phyloP scores from a whole-genome alignment of 2,113 vertebrate genomes.

The Panurus biarmicus region DNA sequence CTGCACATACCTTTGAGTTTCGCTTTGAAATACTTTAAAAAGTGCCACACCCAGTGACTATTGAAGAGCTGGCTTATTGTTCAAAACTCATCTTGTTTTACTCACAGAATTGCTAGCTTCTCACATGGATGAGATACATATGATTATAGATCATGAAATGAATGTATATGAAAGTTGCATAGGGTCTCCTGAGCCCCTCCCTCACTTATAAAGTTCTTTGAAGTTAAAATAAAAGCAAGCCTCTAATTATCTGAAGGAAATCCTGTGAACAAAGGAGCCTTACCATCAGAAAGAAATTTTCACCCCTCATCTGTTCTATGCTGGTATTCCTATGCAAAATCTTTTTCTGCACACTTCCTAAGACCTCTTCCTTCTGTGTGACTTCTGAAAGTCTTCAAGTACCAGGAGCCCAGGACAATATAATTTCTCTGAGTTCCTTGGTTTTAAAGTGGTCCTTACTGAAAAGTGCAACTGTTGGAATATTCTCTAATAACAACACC shows the following conservation, averaged over 20 bases:
- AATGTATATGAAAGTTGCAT: background rate
- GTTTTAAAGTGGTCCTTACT: background rate
- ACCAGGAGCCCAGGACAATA: background rate
- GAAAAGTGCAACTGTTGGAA: background rate
- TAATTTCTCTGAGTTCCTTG: background rate
- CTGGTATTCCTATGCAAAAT: background rate
- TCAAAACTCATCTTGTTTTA: background rate
- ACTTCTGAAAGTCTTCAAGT: background rate
- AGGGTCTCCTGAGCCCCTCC: background rate
- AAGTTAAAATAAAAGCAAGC: background rate
- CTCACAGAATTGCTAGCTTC: background rate
- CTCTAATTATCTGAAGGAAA: background rate
- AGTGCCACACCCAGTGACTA: rapidly evolving
- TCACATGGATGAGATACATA: background rate
- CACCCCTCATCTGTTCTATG: background rate
- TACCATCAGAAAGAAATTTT: background rate
- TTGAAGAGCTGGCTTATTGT: background rate
- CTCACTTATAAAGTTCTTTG: background rate
- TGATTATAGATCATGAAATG: background rate
- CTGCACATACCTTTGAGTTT: background rate
- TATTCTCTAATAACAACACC: background rate
- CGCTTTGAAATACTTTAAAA: background rate
- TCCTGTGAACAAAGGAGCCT: background rate
- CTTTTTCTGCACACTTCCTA: background rate
- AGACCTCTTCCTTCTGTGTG: background rate